A percentile compares a stretch with the other conserved stretches of the same genome.
These are phyloP conservation scores for Neosalanx taihuensis DNA, from an alignment of 2,797 vertebrate species.

Conservation along the genomic window DNA sequence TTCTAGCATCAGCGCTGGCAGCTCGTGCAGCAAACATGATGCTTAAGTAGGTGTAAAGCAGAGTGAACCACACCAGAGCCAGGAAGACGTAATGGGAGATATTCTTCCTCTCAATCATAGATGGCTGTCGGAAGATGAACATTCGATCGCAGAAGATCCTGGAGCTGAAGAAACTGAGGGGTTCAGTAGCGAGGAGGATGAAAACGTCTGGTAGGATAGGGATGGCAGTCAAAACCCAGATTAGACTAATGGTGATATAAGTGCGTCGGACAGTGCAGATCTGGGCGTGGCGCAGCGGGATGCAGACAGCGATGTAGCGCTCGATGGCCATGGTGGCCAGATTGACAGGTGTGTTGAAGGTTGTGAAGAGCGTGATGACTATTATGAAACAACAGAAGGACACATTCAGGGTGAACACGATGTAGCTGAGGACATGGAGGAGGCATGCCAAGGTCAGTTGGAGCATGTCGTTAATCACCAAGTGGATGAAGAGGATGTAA, in stretches of 20 bases:
- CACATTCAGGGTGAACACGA: constrained; percentile 49
- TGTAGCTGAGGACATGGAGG: constrained; percentile 57
- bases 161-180: constrained; percentile 45
- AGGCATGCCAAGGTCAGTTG: constrained; percentile 53
- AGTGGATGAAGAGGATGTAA: constrained; percentile 71
- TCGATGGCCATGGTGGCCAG: constrained; percentile 73
- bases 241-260: constrained; percentile 52
- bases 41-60: constrained; percentile 64
- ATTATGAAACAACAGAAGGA: constrained; percentile 55
- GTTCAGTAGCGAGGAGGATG: constrained; percentile 38
- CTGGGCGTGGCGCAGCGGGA: constrained; percentile 54
- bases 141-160: constrained; percentile 41
- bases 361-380: constrained; percentile 50
- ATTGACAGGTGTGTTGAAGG: constrained; percentile 70
- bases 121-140: constrained; percentile 41
- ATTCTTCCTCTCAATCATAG: constrained; percentile 46
- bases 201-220: constrained; percentile 58
- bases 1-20: constrained; percentile 22
- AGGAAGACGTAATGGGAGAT: constrained; percentile 44
- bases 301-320: constrained; percentile 70
- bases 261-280: constrained; percentile 57
- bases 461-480: constrained; percentile 70
- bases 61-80: constrained; percentile 54
- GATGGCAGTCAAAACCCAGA: constrained; percentile 52
- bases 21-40: constrained; percentile 52